Evolutionary conservation across 2,888 invertebrate species (phyloP).

Genomic region (Steinernema hermaphroditum): DNA sequence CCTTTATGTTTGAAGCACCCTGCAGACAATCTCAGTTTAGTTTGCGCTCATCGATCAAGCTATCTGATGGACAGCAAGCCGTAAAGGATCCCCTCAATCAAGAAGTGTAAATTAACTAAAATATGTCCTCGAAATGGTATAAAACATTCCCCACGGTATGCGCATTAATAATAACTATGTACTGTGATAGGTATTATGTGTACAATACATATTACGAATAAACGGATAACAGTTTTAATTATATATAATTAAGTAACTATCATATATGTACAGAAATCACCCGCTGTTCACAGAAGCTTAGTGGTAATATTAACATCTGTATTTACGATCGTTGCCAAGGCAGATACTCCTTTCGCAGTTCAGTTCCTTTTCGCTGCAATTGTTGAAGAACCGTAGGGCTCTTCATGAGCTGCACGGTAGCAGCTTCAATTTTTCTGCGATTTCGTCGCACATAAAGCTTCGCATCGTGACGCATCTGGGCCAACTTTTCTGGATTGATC

Average conservation of each 20-base stretch:
- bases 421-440: conserved; percentile 73
- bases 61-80: not conserved
- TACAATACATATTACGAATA: no score
- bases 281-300: not conserved
- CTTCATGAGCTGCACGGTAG: conserved; percentile 48
- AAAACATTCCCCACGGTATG: no score
- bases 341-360: not conserved
- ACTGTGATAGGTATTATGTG: no score
- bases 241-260: not conserved
- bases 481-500: conserved; percentile 74
- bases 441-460: conserved; percentile 80
- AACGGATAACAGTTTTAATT: not conserved
- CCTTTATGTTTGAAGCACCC: not conserved
- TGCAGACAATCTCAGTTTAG: not conserved
- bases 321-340: not conserved
- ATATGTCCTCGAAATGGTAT: no score
- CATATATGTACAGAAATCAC: conserved; percentile 11
- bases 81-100: not conserved
- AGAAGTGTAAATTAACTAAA: conserved; percentile 23
- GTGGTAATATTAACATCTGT: not conserved
- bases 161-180: no score
- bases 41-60: not conserved
- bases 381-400: conserved; percentile 20
- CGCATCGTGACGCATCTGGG: conserved; percentile 77
- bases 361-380: not conserved